These are phyloP conservation scores for Zygothrica quintamaculata DNA, from an alignment of 2,888 invertebrate genomes.

Conservation along the genomic window DNA sequence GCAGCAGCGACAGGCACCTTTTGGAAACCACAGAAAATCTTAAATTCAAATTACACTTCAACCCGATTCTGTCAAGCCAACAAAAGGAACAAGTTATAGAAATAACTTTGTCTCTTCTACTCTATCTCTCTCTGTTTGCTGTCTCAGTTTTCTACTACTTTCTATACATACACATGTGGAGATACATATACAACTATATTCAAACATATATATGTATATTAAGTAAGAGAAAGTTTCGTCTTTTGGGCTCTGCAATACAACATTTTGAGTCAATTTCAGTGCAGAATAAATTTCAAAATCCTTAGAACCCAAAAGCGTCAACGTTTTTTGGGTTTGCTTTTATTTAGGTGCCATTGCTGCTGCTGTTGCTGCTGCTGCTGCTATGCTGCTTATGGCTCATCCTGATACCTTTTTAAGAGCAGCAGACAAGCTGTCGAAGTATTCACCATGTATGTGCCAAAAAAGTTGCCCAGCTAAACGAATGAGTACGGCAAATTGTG, in stretches of 20 bases:
- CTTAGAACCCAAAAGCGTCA: conserved; percentile 69
- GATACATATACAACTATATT: conserved; percentile 12
- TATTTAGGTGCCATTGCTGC: conserved; percentile 21
- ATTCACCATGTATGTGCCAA: conserved; percentile 63
- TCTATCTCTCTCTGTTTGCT: not conserved
- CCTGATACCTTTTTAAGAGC: conserved; percentile 23
- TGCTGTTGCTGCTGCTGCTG: conserved; percentile 2
- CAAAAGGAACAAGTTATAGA: conserved; percentile 73
- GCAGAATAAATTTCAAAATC: conserved; percentile 74
- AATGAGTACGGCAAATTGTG: conserved; percentile 65
- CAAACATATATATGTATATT: conserved; percentile 1
- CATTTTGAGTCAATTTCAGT: conserved; percentile 73
- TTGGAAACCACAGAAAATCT: conserved; percentile 75
- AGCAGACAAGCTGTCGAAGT: conserved; percentile 79
- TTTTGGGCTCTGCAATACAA: conserved; percentile 36
- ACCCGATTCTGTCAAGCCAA: conserved; percentile 63
- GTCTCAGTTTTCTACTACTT: too few species aligned
- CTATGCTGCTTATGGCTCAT: conserved; percentile 11
- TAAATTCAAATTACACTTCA: conserved; percentile 80
- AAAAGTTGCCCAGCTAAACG: conserved; percentile 76
- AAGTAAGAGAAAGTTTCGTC: conserved; percentile 51
- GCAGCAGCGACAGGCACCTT: conserved; percentile 63
- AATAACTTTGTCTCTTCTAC: conserved; percentile 54
- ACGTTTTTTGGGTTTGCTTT: conserved; percentile 64
- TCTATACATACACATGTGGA: conserved; percentile 2